These are phyloP conservation scores for Nephrotoma flavescens DNA, from an alignment of 2,888 invertebrate species.

Conservation along the genomic window DNA sequence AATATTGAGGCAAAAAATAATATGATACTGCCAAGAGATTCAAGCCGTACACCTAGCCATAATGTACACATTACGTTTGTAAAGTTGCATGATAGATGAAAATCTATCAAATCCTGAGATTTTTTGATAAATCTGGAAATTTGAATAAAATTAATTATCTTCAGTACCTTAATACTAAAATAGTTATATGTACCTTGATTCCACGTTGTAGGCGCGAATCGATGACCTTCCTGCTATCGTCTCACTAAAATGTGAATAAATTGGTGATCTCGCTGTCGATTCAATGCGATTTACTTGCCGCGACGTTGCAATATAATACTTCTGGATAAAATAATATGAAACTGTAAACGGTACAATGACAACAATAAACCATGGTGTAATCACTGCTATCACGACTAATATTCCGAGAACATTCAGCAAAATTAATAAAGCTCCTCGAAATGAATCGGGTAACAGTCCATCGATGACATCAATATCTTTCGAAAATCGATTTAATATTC, in stretches of 20 bases:
- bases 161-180: background rate
- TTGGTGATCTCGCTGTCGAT: constrained; percentile 38
- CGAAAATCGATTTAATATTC: constrained; percentile 44
- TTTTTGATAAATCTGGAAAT: constrained; percentile 19
- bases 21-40: constrained; percentile 31
- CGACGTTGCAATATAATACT: constrained; percentile 38
- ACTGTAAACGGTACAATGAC: constrained; percentile 23
- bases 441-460: constrained; percentile 32
- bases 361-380: constrained; percentile 22
- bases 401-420: constrained; percentile 14
- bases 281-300: constrained; percentile 39
- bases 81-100: constrained; percentile 36
- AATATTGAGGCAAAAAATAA: background rate
- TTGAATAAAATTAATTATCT: background rate
- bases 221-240: constrained; percentile 29
- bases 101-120: constrained; percentile 38
- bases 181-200: constrained; percentile 33
- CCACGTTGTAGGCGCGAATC: constrained; percentile 34
- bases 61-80: constrained; percentile 35
- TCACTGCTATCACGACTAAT: constrained; percentile 14
- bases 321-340: constrained; percentile 24
- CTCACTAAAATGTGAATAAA: constrained; percentile 40
- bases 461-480: constrained; percentile 44
- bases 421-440: background rate
- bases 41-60: constrained; percentile 32